Percentiles rank a stretch among this genome's conserved stretches.
These are phyloP conservation scores for Marronus borbonicus DNA, from an alignment of 2,888 invertebrate species.

Conservation along the genomic window DNA sequence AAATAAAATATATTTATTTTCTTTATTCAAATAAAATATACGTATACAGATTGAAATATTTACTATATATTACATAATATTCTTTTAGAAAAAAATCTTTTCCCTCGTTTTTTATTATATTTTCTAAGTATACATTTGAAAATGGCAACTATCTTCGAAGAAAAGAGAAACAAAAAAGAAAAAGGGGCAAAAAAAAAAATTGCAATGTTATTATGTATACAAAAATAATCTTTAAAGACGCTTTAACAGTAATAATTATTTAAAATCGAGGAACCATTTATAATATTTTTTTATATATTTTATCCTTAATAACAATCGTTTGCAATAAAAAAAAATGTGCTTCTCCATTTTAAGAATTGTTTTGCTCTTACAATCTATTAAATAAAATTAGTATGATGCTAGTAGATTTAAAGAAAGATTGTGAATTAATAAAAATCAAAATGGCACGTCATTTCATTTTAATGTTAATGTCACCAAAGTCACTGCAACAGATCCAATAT, in stretches of 20 bases:
- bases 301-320: constrained; percentile 16
- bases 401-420: constrained; percentile 1
- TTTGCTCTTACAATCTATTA: background rate
- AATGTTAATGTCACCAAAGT: background rate
- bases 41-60: constrained; percentile 52
- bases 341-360: constrained; percentile 1
- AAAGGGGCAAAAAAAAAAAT: constrained; percentile 38
- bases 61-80: constrained; percentile 49
- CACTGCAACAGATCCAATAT: background rate
- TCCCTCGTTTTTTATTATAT: background rate
- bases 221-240: constrained; percentile 51
- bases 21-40: constrained; percentile 49
- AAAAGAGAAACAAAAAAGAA: constrained; percentile 39
- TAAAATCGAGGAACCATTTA: constrained; percentile 20
- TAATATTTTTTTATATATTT: constrained; percentile 19
- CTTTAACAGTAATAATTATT: constrained; percentile 39
- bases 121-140: constrained; percentile 22
- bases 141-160: constrained; percentile 50
- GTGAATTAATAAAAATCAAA: background rate
- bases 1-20: constrained; percentile 54
- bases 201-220: constrained; percentile 35
- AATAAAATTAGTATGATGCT: constrained; percentile 6
- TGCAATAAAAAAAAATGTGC: constrained; percentile 22
- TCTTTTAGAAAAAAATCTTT: constrained; percentile 31
- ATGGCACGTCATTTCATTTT: constrained; percentile 4